Base-by-base conservation (phyloP, 1,140 invertebrate genomes). In the Drosophila nikananu region DNA sequence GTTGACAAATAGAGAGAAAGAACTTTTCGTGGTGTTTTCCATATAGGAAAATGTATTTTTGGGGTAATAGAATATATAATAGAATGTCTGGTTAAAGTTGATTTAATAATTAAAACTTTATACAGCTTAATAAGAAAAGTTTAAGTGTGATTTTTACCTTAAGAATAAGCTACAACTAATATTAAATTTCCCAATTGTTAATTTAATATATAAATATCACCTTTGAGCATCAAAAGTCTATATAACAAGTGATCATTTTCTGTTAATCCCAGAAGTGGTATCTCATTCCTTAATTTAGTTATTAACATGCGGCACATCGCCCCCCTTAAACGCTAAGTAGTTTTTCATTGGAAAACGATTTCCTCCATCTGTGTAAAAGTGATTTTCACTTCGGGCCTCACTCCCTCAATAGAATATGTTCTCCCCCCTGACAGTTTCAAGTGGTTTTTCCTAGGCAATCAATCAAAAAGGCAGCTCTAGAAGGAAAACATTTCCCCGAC, bases 391-490 rank as follows among this genome's bases (percentile, higher is more conserved):
- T 87, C 83, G 76, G 49, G 35, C 27, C 65, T 75, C 71, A 75
- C 71, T 75, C 55, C 19, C n/a, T 10, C 41, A 10, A 13, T 35
- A 35, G 32, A 35, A 35, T 12, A 35, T 35, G 32, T 35, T 35
- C 62, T 66, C 54, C 49, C 55, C 55, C 55, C 63, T 87, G 84
- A 89, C 84, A 87, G 81, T 84, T 87, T 87, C 84, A 87, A 87
- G 84, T 87, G 84, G 84, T 81, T 89, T 54, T 89, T 89, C 83
- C 84, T 48, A 61, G 84, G 84, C 86, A 87, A 87, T 87, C 84
- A 87, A 87, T 87, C 84, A 87, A 87, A 87, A 87, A 78, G 67
- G 67, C 66, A 32, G 72, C 63, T 37, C 30, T 55, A 35, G 67
- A 77, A 71, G 70, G 54, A 79, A 84, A 89, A 87, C 84, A 81